A percentile compares a stretch with the other conserved stretches of the same genome.
Evolutionary conservation across 2,888 invertebrate species (phyloP).

Genomic region (Nipponacmea schrenckii): DNA sequence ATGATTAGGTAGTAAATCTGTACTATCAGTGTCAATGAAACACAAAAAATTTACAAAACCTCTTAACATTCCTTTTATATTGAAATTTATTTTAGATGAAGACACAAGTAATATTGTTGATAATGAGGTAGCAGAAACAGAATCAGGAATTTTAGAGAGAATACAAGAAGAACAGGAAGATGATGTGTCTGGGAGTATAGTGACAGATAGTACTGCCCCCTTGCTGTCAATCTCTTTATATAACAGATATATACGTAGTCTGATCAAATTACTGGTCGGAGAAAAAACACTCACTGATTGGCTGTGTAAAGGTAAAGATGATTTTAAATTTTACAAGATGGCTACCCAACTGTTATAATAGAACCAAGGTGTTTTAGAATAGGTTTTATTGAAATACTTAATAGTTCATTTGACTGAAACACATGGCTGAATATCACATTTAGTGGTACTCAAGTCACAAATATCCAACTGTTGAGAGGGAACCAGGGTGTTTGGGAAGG

Average conservation of each 20-base stretch:
- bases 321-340: background rate
- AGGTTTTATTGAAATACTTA: too few species aligned
- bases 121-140: background rate
- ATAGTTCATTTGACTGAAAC: too few species aligned
- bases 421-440: too few species aligned
- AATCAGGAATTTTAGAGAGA: constrained; percentile 1
- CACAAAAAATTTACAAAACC: too few species aligned
- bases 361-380: too few species aligned
- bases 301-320: constrained; percentile 60
- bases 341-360: background rate
- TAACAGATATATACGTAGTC: constrained; percentile 57
- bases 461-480: too few species aligned
- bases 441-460: too few species aligned
- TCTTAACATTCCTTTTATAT: too few species aligned
- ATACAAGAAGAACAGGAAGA: constrained; percentile 12
- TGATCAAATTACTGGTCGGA: constrained; percentile 63
- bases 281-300: constrained; percentile 57
- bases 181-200: constrained; percentile 36
- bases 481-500: too few species aligned
- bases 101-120: constrained; percentile 8
- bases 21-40: too few species aligned
- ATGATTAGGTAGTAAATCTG: too few species aligned
- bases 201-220: constrained; percentile 47
- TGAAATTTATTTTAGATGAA: background rate
- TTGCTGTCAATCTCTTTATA: constrained; percentile 58